A percentile compares a stretch with the other conserved stretches of the same genome.
These are phyloP conservation scores for Pelobates cultripes DNA, from an alignment of 2,797 vertebrate genomes.

Conservation along the genomic window DNA sequence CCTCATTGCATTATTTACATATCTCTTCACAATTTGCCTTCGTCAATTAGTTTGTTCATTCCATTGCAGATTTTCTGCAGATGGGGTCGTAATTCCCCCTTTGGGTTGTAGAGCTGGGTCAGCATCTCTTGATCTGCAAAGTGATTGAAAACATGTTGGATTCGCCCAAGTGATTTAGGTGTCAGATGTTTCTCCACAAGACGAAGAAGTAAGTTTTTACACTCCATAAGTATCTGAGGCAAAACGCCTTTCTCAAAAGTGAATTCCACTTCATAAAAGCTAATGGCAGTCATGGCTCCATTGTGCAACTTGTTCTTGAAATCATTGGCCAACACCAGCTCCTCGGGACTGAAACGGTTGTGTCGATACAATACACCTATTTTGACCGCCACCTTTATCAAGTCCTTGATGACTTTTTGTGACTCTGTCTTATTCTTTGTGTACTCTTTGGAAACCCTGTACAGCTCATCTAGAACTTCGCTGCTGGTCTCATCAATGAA, in stretches of 20 bases:
- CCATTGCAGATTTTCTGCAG: constrained; percentile 84
- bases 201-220: constrained; percentile 81
- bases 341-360: constrained; percentile 77
- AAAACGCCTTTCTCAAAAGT: constrained; percentile 86
- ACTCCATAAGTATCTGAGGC: constrained; percentile 73
- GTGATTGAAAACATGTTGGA: constrained; percentile 89
- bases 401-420: constrained; percentile 88
- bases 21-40: constrained; percentile 73
- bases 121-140: constrained; percentile 82
- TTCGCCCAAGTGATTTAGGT: constrained; percentile 85
- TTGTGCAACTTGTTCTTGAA: constrained; percentile 86
- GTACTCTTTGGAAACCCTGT: constrained; percentile 85
- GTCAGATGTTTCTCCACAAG: constrained; percentile 86
- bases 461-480: constrained; percentile 89
- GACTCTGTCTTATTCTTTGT: constrained; percentile 78
- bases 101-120: constrained; percentile 79
- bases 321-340: constrained; percentile 78
- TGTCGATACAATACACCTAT: constrained; percentile 84
- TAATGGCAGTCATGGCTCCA: constrained; percentile 88
- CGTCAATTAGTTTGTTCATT: constrained; percentile 85
- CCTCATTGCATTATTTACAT: background rate
- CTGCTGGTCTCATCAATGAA: constrained; percentile 90
- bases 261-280: constrained; percentile 91
- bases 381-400: constrained; percentile 89
- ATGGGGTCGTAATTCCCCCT: constrained; percentile 70